A percentile compares a stretch with the other conserved stretches of the same genome.
These are phyloP conservation scores for Dryomyza anilis DNA, from an alignment of 2,888 invertebrate species.

Conservation along the genomic window DNA sequence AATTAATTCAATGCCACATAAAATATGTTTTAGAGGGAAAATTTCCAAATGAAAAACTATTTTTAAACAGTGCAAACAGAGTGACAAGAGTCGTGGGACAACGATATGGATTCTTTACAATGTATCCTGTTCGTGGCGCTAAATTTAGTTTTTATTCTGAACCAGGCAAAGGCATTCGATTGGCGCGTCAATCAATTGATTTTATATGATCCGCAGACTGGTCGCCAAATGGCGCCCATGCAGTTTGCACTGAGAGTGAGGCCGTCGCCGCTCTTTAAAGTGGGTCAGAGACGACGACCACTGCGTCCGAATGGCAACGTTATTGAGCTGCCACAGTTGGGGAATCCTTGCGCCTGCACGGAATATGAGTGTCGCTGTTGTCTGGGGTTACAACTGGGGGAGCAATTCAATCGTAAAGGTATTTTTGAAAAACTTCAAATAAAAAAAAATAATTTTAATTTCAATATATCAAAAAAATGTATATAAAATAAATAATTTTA, in stretches of 20 bases:
- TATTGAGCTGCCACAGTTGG: conserved; percentile 40
- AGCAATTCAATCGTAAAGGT: conserved; percentile 31
- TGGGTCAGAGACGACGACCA: background rate
- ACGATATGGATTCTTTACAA: background rate
- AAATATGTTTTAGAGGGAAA: background rate
- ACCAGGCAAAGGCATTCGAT: too few relatives aligned
- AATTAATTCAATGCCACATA: conserved; percentile 8
- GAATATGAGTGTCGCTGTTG: conserved; percentile 42
- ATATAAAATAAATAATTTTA: too few relatives aligned
- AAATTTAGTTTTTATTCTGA: background rate
- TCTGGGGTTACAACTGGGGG: conserved; percentile 38
- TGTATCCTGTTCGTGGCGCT: background rate
- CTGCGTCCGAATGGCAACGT: conserved; percentile 35
- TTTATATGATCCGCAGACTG: conserved; percentile 19
- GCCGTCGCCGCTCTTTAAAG: too few relatives aligned
- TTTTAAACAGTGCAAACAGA: background rate
- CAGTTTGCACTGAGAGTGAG: conserved; percentile 17
- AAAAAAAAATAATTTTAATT: too few relatives aligned
- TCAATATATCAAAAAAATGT: too few relatives aligned
- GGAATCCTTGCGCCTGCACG: conserved; percentile 41
- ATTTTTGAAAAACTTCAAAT: too few relatives aligned
- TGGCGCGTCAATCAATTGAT: conserved; percentile 2
- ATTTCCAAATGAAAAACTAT: too few relatives aligned
- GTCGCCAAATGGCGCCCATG: conserved; percentile 25
- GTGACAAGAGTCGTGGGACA: background rate